Base-by-base conservation (phyloP, 1,140 invertebrate genomes). In the Portunus trituberculatus region DNA sequence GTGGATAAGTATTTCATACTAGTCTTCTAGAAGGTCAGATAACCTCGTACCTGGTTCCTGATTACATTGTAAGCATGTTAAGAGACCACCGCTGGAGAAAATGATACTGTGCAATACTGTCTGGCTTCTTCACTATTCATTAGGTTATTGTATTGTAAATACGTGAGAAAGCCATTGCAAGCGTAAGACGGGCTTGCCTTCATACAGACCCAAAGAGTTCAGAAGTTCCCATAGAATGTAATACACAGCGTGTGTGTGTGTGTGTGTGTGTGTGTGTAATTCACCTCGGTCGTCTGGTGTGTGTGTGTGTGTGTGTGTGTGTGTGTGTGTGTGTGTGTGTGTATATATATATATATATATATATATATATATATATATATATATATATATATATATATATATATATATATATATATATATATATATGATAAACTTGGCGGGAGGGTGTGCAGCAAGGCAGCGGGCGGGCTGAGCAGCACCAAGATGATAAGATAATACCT, bases 31-130 rank as follows among this genome's bases (percentile, higher is more conserved):
- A 91, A 76, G 31, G 28, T 16, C 67, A 31, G 46, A 76, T 76
- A 48, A 31, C 29, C 16, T 29, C 14, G 52, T 91, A 29, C 52
- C 29, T 91, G 90, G 12, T 91, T 76, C 90, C 59, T 39, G 32
- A 20, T 39, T 76, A 29, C 25, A 31, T 14, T 91, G 14, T 28
- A 59, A 91, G n/a, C n/a, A 7, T 4, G 31, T 32, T 32, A 32
- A 28, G 67, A 76, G n/a, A 14, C 6, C 32, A 91, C 31, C 20
- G 32, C 20, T n/a, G 25, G 20, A 28, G 39, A 76, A 28, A 8
- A 48, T 91, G 31, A 76, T 59, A 39, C 14, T 91, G 90, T 91
- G 90, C 90, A 76, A 91, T 91, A 91, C 25, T 32, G 90, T 28
- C 32, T 76, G 29, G 29, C 4, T 31, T 91, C 16, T 39, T 20